Evolutionary conservation across 2,888 invertebrate genomes (phyloP).

Genomic region (Hypomecis atomaria): DNA sequence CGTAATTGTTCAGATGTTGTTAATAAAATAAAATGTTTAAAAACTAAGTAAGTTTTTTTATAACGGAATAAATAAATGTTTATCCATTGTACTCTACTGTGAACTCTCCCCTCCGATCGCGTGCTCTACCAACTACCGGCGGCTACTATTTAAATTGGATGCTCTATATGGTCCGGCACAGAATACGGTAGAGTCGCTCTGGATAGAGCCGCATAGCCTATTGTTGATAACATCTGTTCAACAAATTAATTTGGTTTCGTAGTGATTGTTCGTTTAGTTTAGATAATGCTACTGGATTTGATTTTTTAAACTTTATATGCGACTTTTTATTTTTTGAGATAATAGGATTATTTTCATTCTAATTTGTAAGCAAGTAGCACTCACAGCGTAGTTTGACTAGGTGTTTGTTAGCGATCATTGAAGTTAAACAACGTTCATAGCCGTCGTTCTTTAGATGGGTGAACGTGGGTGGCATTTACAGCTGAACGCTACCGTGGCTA

Average conservation of each 20-base stretch:
- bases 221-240: constrained; percentile 43
- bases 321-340: too few species aligned
- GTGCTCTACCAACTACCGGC: constrained; percentile 52
- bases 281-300: not conserved
- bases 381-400: too few species aligned
- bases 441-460: too few species aligned
- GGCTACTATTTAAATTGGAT: constrained; percentile 60
- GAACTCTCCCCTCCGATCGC: constrained; percentile 48
- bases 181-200: constrained; percentile 17
- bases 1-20: too few species aligned
- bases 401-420: too few species aligned
- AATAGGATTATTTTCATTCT: too few species aligned
- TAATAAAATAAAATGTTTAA: not conserved
- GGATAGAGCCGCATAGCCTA: constrained; percentile 23
- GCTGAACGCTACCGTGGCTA: too few species aligned
- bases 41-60: not conserved
- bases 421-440: too few species aligned
- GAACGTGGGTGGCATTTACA: too few species aligned
- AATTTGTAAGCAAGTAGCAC: too few species aligned
- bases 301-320: too few species aligned
- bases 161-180: constrained; percentile 49
- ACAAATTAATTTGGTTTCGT: constrained; percentile 43
- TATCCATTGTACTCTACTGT: constrained; percentile 18
- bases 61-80: not conserved
- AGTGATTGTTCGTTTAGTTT: constrained; percentile 2